A percentile compares a stretch with the other conserved stretches of the same genome.
Evolutionary conservation across 2,113 vertebrate species (phyloP).

Genomic region (Microtus pennsylvanicus): DNA sequence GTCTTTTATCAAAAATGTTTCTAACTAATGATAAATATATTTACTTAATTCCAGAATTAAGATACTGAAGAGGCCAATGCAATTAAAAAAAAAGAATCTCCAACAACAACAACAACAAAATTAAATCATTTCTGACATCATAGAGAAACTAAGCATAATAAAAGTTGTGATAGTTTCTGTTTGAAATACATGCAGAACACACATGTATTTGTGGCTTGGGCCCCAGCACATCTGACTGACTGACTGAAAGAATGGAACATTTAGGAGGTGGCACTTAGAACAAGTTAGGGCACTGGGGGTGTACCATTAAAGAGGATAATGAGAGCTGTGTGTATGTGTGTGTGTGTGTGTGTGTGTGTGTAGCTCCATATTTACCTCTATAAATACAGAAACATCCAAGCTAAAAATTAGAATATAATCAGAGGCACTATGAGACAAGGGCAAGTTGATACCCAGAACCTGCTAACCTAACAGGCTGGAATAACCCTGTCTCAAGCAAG

Average conservation of each 20-base stretch:
- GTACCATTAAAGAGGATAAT: not conserved
- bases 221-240: not conserved
- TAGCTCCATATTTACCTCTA: not conserved
- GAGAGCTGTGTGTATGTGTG: not conserved
- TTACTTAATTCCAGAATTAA: conserved; percentile 32
- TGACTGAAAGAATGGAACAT: not conserved
- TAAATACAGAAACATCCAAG: not conserved
- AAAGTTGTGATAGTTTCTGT: not conserved
- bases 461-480: not conserved
- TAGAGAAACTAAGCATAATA: not conserved
- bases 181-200: not conserved
- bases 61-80: not conserved
- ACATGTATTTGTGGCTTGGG: not conserved
- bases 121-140: conserved; percentile 8
- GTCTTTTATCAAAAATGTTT: not conserved
- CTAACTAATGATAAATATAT: not conserved
- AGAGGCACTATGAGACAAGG: not conserved
- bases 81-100: not conserved
- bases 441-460: not conserved
- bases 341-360: not conserved
- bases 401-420: not conserved
- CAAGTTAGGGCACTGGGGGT: not conserved
- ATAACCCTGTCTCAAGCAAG: not conserved
- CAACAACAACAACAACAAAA: not conserved
- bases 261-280: not conserved